Evolutionary conservation across 1,140 invertebrate genomes (phyloP), one percentile per base, ranked within the genome.

Genomic region (Apis florea): DNA sequence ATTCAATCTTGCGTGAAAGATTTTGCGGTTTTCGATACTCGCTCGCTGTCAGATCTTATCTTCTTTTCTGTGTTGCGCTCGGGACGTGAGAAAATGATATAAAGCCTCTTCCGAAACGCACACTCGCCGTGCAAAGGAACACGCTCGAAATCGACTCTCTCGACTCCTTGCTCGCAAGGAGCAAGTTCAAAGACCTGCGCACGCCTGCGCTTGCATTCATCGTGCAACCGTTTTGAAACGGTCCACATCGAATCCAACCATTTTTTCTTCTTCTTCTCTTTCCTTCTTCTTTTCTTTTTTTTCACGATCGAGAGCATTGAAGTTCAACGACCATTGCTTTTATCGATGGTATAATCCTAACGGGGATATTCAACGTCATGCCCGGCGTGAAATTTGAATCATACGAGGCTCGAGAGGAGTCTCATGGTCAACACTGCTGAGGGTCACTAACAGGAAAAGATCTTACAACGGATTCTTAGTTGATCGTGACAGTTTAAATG

Each of bases 281-380:
- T 40, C 0, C 31, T 40, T 40, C n/a, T 40, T 6, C 31, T 40
- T 40, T 31, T 31, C 26, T 31, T 31, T 31, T 40, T 89, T 88
- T 91, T 91, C 89, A 90, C 47, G 72, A 81, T 89, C 89, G 85
- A 75, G 85, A 75, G 85, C 73, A 87, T 87, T 79, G 85, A 89
- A 89, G 90, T 92, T 92, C 89, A 91, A 90, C 85, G 85, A 83
- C 85, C 85, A 81, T 73, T 63, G 81, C 71, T 54, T 17, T 75
- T 26, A 31, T 47, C 79, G 81, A 84, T 71, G 68, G 69, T 69
- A 71, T 92, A 92, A 92, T 92, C 91, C 87, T 88, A 72, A 80
- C 66, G 40, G 83, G 69, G 84, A 92, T 82, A 92, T 92, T 92
- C 91, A 90, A 40, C 80, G 87, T 86, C 91, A 92, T 91, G 91